Base-by-base conservation (phyloP, 2,797 vertebrate species). In the Macroramphosus scolopax region DNA sequence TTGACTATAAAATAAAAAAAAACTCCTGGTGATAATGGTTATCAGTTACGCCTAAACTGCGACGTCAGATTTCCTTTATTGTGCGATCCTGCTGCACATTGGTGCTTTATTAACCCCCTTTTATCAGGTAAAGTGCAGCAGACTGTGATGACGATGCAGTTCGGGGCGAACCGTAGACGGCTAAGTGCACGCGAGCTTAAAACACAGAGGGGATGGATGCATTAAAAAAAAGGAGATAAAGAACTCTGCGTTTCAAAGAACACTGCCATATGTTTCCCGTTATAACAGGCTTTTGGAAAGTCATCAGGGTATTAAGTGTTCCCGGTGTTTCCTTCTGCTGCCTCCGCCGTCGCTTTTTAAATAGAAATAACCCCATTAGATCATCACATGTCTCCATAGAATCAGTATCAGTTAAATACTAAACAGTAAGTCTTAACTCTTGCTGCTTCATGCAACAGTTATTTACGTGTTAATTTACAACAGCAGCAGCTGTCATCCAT, bases 221-320 rank as follows among this genome's bases (percentile, higher is more conserved):
- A 24, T 63, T 40, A 5, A 51, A n/a, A 22, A 6, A 53, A 56
- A 16, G n/a, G 15, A 46, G 17, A 48, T 35, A 9, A 36, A 43
- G 36, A 37, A 22, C 57, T n/a, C n/a, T 29, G 30, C 41, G 48
- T 71, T 56, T 41, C 45, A 59, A 7, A 60, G 30, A 60, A 47
- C 34, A 16, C 33, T 5, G 31, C 52, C 63, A 51, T 66, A 68
- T 77, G 64, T 68, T 66, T 16, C 18, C 37, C 34, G 26, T 64
- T 43, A 62, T 70, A 56, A 63, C 26, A 16, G 13, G 18, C 43
- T 28, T 54, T 38, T 55, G 45, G 33, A 53, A 74, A 63, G 22
- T 3, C 20, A 22, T 22, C 20, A 6, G 6, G 20, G 20, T 6
- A 22, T 3, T 6, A 22, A 22, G 20, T 22, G 20, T 3, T 22